These are phyloP conservation scores for Adrianichthys oophorus DNA, from an alignment of 2,797 vertebrate species.

Conservation along the genomic window DNA sequence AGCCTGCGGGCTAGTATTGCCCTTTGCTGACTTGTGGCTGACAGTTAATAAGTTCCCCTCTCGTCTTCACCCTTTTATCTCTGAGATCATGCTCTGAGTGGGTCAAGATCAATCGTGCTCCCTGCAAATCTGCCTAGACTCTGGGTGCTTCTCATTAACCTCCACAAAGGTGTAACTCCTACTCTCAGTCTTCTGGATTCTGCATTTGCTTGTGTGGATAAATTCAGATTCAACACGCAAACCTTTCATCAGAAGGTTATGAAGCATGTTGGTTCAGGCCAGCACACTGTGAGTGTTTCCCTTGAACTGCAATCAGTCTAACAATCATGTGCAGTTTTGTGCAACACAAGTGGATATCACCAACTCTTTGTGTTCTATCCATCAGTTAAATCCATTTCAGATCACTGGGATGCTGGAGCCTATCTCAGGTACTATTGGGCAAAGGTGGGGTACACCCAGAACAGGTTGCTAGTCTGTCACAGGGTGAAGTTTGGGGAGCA, in stretches of 20 bases:
- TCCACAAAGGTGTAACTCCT: conserved; percentile 52
- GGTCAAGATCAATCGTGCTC: conserved; percentile 81
- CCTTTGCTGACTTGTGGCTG: conserved; percentile 77
- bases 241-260: conserved; percentile 27
- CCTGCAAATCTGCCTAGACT: conserved; percentile 76
- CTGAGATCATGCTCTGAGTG: conserved; percentile 74
- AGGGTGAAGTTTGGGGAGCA: too few species aligned
- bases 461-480: too few species aligned
- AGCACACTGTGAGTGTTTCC: too few species aligned
- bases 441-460: too few species aligned
- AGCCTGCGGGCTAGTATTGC: conserved; percentile 79
- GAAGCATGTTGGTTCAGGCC: conserved; percentile 1
- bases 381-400: too few species aligned
- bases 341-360: too few species aligned
- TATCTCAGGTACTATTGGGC: too few species aligned
- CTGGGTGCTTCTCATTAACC: conserved; percentile 76
- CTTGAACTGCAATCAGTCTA: too few species aligned
- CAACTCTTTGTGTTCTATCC: too few species aligned
- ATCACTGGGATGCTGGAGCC: too few species aligned
- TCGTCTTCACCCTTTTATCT: conserved; percentile 78
- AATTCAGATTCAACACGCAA: conserved; percentile 14
- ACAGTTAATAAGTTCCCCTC: conserved; percentile 77
- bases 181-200: conserved; percentile 40
- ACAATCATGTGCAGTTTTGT: too few species aligned
- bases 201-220: conserved; percentile 33